Evolutionary conservation across 2,888 invertebrate species (phyloP).

Genomic region (Abscondita cerata): DNA sequence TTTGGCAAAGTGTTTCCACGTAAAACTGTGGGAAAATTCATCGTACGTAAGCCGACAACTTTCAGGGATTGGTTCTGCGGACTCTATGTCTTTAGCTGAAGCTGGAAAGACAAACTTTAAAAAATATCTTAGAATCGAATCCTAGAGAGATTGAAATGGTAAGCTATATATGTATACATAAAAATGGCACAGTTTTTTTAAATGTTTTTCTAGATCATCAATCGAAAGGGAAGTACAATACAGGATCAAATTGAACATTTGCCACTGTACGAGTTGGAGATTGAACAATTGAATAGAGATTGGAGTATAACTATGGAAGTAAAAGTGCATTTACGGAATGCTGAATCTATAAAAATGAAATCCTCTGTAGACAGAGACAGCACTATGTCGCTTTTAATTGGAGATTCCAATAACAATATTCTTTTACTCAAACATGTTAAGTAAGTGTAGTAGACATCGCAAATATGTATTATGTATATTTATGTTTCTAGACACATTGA

Average conservation of each 20-base stretch:
- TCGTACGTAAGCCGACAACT: constrained; percentile 72
- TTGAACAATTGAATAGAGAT: constrained; percentile 34
- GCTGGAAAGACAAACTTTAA: constrained; percentile 73
- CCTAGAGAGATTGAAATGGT: constrained; percentile 78
- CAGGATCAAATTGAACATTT: constrained; percentile 67
- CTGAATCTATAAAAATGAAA: constrained; percentile 58
- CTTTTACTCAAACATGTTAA: constrained; percentile 64
- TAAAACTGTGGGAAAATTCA: constrained; percentile 80
- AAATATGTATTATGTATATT: no score
- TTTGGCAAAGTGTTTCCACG: constrained; percentile 71
- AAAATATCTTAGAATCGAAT: constrained; percentile 68
- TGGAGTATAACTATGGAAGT: constrained; percentile 18
- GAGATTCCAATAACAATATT: constrained; percentile 70
- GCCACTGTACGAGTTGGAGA: constrained; percentile 66
- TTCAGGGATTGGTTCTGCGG: constrained; percentile 72
- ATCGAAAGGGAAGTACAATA: constrained; percentile 73
- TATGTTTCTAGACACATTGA: constrained; percentile 53
- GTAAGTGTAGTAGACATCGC: no score
- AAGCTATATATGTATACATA: no score
- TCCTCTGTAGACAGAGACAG: constrained; percentile 63
- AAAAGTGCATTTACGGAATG: constrained; percentile 53
- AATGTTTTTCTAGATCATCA: constrained; percentile 72
- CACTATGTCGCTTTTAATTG: constrained; percentile 67
- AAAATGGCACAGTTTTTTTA: no score
- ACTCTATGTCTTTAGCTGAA: constrained; percentile 68